Percentiles rank a stretch among this genome's conserved stretches.
phyloP scores from a whole-genome alignment of 2,888 invertebrate species.

The Ectemnius cavifrons region DNA sequence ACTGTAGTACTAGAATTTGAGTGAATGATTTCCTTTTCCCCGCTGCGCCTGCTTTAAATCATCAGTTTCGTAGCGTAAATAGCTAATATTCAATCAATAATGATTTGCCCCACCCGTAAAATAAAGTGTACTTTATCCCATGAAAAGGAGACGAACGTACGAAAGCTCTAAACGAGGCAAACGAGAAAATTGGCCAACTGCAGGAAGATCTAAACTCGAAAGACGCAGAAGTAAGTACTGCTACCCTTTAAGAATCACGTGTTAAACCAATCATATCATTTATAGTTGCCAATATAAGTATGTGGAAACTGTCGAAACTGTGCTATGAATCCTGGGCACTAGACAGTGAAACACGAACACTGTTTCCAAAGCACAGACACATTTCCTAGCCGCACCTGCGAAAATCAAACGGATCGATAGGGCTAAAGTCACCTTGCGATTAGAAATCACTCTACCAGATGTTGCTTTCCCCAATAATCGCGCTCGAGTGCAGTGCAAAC shows the following conservation, averaged over 20 bases:
- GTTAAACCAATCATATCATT: background rate
- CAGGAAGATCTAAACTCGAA: conserved; percentile 73
- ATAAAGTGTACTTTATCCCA: conserved; percentile 5
- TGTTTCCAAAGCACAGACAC: background rate
- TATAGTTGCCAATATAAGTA: background rate
- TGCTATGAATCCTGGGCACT: conserved; percentile 1
- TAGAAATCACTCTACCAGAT: conserved; percentile 74
- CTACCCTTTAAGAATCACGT: background rate
- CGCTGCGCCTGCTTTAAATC: too few species aligned
- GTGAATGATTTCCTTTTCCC: too few species aligned
- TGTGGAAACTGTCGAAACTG: background rate
- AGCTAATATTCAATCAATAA: too few species aligned
- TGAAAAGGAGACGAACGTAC: conserved; percentile 69
- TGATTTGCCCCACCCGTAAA: background rate
- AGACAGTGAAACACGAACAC: background rate
- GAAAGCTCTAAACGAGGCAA: conserved; percentile 69
- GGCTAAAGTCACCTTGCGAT: conserved; percentile 57
- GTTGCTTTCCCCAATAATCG: conserved; percentile 73
- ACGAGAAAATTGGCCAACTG: conserved; percentile 71
- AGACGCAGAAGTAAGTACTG: conserved; percentile 72
- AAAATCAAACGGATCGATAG: conserved; percentile 60
- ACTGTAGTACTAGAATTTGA: too few species aligned
- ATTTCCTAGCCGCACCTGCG: conserved; percentile 31
- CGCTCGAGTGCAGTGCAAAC: conserved; percentile 72
- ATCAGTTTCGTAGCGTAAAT: too few species aligned